Conservation (phyloP, 2,113 vertebrate species). For the Ophiodon elongatus region DNA sequence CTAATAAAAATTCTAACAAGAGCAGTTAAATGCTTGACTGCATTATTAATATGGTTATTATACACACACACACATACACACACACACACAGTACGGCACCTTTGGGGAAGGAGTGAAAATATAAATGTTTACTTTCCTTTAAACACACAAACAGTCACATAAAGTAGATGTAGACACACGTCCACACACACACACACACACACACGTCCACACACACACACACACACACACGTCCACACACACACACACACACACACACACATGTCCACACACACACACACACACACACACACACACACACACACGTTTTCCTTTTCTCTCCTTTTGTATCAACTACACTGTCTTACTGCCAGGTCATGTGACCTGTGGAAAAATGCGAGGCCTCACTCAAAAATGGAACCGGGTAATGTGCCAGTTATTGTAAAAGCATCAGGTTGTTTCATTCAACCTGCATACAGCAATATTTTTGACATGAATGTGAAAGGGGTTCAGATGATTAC, state of each 20-base stretch:
- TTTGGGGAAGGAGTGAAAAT: background rate
- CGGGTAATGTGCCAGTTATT: background rate
- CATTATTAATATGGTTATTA: background rate
- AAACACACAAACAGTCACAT: background rate
- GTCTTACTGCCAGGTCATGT: background rate
- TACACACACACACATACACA: too few relatives aligned
- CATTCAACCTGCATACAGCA: background rate
- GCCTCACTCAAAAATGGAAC: background rate
- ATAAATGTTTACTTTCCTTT: constrained; percentile 8
- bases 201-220: too few relatives aligned
- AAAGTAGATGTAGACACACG: background rate
- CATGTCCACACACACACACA: too few relatives aligned
- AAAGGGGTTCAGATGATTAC: background rate
- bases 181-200: background rate
- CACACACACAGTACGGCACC: background rate
- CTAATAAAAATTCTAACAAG: constrained; percentile 20
- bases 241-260: background rate
- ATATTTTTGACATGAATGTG: background rate
- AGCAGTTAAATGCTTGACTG: constrained; percentile 24
- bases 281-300: background rate
- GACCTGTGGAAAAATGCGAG: background rate
- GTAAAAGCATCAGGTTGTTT: background rate
- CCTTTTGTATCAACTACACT: background rate
- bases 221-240: background rate
- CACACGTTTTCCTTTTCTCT: background rate